phyloP scores from a whole-genome alignment of 2,888 invertebrate genomes.

The Lasioglossum figueresi region DNA sequence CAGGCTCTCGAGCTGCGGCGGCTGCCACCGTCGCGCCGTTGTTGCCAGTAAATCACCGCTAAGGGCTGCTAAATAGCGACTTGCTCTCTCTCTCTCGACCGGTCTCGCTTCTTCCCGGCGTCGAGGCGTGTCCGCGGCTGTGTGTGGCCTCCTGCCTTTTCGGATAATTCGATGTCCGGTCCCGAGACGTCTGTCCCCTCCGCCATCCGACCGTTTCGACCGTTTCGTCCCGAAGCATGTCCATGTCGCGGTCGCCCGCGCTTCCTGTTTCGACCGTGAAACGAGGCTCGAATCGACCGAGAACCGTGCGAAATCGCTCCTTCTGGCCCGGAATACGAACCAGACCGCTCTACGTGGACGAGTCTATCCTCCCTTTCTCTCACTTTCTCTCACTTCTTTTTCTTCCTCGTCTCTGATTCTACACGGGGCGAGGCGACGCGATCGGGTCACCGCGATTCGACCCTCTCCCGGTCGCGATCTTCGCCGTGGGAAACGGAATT shows the following conservation, averaged over 20 bases:
- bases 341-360: background rate
- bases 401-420: background rate
- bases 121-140: conserved; percentile 71
- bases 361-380: background rate
- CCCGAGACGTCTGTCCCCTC: conserved; percentile 31
- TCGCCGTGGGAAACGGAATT: conserved; percentile 4
- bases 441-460: background rate
- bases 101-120: conserved; percentile 22
- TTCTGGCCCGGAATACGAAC: background rate
- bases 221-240: background rate
- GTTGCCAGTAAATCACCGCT: conserved; percentile 81
- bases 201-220: conserved; percentile 18
- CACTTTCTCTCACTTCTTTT: background rate
- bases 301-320: conserved; percentile 28
- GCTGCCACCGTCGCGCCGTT: conserved; percentile 10
- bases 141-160: conserved; percentile 40
- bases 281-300: conserved; percentile 56
- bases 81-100: conserved; percentile 44
- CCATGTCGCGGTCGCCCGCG: conserved; percentile 11
- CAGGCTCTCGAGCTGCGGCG: conserved; percentile 44
- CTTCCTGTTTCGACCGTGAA: conserved; percentile 67
- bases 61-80: conserved; percentile 83
- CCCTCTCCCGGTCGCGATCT: background rate
- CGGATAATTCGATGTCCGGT: conserved; percentile 58
- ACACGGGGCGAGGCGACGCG: too few relatives aligned